Evolutionary conservation across 2,797 vertebrate species (phyloP).

Genomic region (Falco naumanni): DNA sequence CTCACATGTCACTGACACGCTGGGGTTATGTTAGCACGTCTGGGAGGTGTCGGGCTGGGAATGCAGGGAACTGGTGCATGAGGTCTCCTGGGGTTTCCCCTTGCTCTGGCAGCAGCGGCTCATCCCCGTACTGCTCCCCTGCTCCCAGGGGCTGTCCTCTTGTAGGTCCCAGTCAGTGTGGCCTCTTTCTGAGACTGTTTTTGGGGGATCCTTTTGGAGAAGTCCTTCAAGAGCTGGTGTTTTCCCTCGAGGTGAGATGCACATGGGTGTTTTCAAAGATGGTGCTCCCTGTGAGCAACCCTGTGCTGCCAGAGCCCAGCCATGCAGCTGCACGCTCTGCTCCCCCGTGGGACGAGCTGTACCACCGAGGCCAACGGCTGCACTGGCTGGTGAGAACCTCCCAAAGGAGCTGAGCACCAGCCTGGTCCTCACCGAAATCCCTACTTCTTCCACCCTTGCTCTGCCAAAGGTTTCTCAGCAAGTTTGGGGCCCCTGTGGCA

Average conservation of each 20-base stretch:
- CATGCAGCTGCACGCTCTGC: background rate
- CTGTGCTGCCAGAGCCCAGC: background rate
- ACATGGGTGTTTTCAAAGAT: background rate
- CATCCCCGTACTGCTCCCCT: background rate
- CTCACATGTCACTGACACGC: background rate
- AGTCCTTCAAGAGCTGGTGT: background rate
- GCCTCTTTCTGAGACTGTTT: background rate
- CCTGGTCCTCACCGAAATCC: background rate
- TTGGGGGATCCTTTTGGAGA: background rate
- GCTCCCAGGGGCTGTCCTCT: background rate
- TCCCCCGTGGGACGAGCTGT: background rate
- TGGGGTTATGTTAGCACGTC: background rate
- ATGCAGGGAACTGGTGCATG: rapidly evolving
- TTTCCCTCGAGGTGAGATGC: background rate
- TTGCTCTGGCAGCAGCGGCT: background rate
- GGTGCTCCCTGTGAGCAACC: background rate
- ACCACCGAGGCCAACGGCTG: background rate
- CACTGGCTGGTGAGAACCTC: background rate
- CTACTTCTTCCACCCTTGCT: background rate
- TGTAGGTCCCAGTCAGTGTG: background rate
- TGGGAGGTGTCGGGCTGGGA: background rate
- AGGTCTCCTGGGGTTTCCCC: background rate
- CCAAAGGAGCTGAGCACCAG: background rate
- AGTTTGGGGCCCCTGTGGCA: background rate
- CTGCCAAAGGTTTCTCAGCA: background rate